Percentiles rank a stretch among this genome's conserved stretches.
phyloP scores from a whole-genome alignment of 2,888 invertebrate species.

The Melanchra persicariae region DNA sequence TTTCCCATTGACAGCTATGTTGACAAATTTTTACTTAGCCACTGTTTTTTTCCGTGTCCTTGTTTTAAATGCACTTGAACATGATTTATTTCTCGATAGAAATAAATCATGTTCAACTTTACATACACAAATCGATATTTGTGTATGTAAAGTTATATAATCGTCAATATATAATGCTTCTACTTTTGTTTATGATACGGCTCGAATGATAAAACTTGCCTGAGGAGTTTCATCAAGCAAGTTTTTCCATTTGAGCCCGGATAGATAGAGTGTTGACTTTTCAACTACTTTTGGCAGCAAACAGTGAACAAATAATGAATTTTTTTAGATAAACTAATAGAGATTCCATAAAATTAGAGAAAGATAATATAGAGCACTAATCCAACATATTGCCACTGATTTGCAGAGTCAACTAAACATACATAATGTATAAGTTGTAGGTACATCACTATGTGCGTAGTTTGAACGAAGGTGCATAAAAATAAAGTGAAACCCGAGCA shows the following conservation, averaged over 20 bases:
- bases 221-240: neutral
- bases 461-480: constrained; percentile 38
- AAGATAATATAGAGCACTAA: constrained; percentile 19
- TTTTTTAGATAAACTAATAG: neutral
- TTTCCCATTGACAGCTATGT: neutral
- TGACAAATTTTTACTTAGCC: too few species aligned
- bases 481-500: constrained; percentile 27
- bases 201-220: neutral
- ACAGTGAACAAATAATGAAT: neutral
- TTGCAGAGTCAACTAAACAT: constrained; percentile 8
- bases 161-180: too few species aligned
- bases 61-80: too few species aligned
- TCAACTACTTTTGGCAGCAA: neutral
- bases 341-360: constrained; percentile 29
- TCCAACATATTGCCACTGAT: constrained; percentile 23
- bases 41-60: too few species aligned
- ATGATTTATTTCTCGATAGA: too few species aligned
- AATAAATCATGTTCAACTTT: too few species aligned
- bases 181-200: neutral
- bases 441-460: constrained; percentile 8
- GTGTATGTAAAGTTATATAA: too few species aligned
- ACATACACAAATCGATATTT: too few species aligned
- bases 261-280: neutral
- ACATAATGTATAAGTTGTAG: constrained; percentile 7
- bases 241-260: too few species aligned